Evolutionary conservation across 2,797 vertebrate genomes (phyloP).

Genomic region (Esox lucius): DNA sequence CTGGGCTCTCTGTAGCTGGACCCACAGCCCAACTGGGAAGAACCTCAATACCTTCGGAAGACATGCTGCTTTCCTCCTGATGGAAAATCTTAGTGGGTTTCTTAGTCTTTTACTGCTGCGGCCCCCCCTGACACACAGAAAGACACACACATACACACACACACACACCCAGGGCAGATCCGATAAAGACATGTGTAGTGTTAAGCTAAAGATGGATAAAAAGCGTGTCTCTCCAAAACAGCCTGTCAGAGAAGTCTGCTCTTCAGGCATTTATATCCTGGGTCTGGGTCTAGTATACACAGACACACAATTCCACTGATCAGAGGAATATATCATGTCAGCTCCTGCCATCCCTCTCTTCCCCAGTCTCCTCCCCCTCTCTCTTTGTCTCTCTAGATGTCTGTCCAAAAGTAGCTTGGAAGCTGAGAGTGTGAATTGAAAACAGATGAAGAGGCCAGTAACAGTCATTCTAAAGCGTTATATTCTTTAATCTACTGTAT

Average conservation of each 20-base stretch:
- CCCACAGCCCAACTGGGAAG: slow-evolving; percentile 34
- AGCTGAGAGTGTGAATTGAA: slow-evolving; percentile 49
- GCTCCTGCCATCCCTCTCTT: slow-evolving; percentile 5
- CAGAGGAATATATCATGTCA: slow-evolving; percentile 18
- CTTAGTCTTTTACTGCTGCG: slow-evolving; percentile 9
- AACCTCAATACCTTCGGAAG: slow-evolving; percentile 45
- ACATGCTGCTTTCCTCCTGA: slow-evolving; percentile 37
- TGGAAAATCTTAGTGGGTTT: slow-evolving; percentile 56
- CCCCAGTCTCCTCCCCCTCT: slow-evolving; percentile 5
- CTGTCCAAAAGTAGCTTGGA: slow-evolving; percentile 20
- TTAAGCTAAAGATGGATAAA: slow-evolving; percentile 10
- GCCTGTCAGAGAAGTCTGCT: background rate
- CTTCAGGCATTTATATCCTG: background rate
- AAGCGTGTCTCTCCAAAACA: background rate
- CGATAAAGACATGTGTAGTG: slow-evolving; percentile 1
- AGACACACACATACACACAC: slow-evolving; percentile 1
- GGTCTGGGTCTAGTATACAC: background rate
- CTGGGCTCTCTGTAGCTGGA: background rate
- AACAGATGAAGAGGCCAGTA: slow-evolving; percentile 52
- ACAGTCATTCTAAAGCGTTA: slow-evolving; percentile 31
- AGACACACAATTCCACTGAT: slow-evolving; percentile 6
- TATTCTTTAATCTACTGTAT: slow-evolving; percentile 17
- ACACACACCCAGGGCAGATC: background rate
- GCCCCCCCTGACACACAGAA: background rate
- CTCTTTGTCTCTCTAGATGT: background rate